Evolutionary conservation across 2,888 invertebrate genomes (phyloP).

Genomic region (Drosophila prolongata): DNA sequence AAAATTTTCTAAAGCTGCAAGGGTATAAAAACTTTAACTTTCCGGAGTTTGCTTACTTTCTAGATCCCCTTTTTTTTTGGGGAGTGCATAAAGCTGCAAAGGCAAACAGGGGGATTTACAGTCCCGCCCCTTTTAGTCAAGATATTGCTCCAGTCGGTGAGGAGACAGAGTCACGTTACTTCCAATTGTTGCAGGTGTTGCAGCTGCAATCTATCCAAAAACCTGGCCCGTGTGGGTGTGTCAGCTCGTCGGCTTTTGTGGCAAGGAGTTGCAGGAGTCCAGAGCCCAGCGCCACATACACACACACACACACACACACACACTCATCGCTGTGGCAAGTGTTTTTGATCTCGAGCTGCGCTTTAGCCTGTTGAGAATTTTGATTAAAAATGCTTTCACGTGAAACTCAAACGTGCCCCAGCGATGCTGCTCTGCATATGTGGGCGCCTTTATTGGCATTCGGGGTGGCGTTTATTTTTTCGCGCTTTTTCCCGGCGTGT

Average conservation of each 20-base stretch:
- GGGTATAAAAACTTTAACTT: too few relatives aligned
- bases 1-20: too few relatives aligned
- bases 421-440: slow-evolving; percentile 44
- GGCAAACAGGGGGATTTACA: slow-evolving; percentile 68
- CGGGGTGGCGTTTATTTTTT: slow-evolving; percentile 64
- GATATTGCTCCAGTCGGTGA: slow-evolving; percentile 48
- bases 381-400: slow-evolving; percentile 84
- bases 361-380: slow-evolving; percentile 84
- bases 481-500: slow-evolving; percentile 42
- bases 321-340: slow-evolving; percentile 66
- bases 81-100: slow-evolving; percentile 69
- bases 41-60: background rate
- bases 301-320: slow-evolving; percentile 5
- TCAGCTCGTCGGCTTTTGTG: slow-evolving; percentile 56
- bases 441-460: slow-evolving; percentile 74
- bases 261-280: slow-evolving; percentile 60
- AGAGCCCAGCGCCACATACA: slow-evolving; percentile 14
- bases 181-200: slow-evolving; percentile 82
- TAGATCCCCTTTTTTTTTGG: slow-evolving; percentile 14
- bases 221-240: slow-evolving; percentile 20
- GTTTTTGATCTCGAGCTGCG: slow-evolving; percentile 71
- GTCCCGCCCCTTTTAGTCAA: slow-evolving; percentile 51
- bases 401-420: slow-evolving; percentile 75
- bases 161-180: slow-evolving; percentile 79
- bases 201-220: slow-evolving; percentile 77